These are phyloP conservation scores for Trachelus iudaicus DNA, from an alignment of 2,888 invertebrate genomes.

Conservation along the genomic window DNA sequence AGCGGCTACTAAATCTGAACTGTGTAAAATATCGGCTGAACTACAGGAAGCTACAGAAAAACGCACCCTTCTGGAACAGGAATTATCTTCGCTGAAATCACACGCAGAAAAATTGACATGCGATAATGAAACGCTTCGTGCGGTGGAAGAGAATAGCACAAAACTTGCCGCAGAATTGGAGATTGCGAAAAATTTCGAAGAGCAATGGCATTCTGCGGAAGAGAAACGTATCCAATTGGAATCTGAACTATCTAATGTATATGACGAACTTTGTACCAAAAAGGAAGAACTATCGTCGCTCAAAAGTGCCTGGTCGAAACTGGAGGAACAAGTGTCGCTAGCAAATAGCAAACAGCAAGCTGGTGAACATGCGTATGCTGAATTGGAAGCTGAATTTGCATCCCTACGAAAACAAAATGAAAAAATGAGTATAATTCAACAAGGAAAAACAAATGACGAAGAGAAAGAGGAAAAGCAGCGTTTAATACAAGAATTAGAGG, in stretches of 20 bases:
- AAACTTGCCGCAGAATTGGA: slow-evolving; percentile 41
- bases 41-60: slow-evolving; percentile 18
- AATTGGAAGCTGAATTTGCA: slow-evolving; percentile 44
- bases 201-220: slow-evolving; percentile 57
- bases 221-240: slow-evolving; percentile 44
- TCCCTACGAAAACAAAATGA: slow-evolving; percentile 11
- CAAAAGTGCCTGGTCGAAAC: slow-evolving; percentile 18
- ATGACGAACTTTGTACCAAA: slow-evolving; percentile 20
- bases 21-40: slow-evolving; percentile 14
- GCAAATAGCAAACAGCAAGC: slow-evolving; percentile 33
- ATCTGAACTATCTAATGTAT: slow-evolving; percentile 18
- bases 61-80: slow-evolving; percentile 16
- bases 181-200: slow-evolving; percentile 34
- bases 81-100: slow-evolving; percentile 15
- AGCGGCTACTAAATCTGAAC: slow-evolving; percentile 19
- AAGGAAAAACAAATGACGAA: slow-evolving; percentile 12
- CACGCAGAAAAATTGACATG: slow-evolving; percentile 52
- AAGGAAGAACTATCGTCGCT: slow-evolving; percentile 24
- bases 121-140: slow-evolving; percentile 51
- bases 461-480: slow-evolving; percentile 18
- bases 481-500: slow-evolving; percentile 41
- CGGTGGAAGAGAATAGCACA: slow-evolving; percentile 43
- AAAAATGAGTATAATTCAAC: slow-evolving; percentile 29
- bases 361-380: slow-evolving; percentile 45
- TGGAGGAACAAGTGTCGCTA: slow-evolving; percentile 17